Evolutionary conservation across 2,888 invertebrate species (phyloP).

Genomic region (Argyresthia goedartella): DNA sequence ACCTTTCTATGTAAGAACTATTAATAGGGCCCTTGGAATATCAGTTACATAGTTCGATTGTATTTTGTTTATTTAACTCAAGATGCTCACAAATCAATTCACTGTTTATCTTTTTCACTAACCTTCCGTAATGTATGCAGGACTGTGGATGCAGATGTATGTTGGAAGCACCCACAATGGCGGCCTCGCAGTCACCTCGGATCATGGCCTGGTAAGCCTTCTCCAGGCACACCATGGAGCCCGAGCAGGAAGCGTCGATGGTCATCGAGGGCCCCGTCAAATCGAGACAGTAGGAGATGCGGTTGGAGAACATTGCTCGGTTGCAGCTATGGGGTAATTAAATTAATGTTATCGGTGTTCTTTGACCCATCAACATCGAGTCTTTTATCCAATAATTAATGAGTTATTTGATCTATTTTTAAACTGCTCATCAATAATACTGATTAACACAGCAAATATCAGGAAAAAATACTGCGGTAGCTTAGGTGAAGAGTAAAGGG

Average conservation of each 20-base stretch:
- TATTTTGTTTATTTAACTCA: too few species aligned
- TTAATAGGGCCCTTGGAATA: too few species aligned
- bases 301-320: slow-evolving; percentile 9
- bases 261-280: slow-evolving; percentile 7
- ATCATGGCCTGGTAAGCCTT: slow-evolving; percentile 6
- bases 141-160: slow-evolving; percentile 53
- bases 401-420: background rate
- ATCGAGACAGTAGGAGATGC: slow-evolving; percentile 8
- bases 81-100: too few species aligned
- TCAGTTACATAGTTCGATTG: too few species aligned
- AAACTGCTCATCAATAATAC: too few species aligned
- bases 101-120: background rate
- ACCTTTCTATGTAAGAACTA: too few species aligned
- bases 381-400: background rate
- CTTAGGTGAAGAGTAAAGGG: too few species aligned
- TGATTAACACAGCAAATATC: too few species aligned
- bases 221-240: slow-evolving; percentile 7
- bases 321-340: background rate
- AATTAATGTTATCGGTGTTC: too few species aligned
- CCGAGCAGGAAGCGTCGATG: slow-evolving; percentile 6
- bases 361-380: background rate
- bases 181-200: slow-evolving; percentile 18
- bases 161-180: slow-evolving; percentile 65
- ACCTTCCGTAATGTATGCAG: slow-evolving; percentile 9
- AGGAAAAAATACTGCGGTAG: too few species aligned